Conservation (phyloP, 2,113 vertebrate genomes). For the Chloropsis hardwickii region DNA sequence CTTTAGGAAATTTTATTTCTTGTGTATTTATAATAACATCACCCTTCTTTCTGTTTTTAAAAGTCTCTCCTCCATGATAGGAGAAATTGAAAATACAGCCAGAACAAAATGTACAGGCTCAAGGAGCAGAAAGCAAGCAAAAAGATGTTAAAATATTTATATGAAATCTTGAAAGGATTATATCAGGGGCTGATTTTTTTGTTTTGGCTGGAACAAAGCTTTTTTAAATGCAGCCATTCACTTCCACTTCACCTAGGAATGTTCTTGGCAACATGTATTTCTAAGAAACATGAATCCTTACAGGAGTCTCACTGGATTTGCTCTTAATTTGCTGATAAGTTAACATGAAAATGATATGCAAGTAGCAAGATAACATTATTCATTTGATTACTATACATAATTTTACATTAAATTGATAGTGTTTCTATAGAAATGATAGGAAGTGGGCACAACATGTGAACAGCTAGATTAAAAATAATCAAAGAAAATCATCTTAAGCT, state of each 20-base stretch:
- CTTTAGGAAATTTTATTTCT: neutral
- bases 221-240: neutral
- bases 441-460: neutral
- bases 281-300: neutral
- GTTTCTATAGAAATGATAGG: neutral
- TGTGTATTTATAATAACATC: neutral
- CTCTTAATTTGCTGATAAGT: neutral
- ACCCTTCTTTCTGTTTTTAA: neutral
- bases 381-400: neutral
- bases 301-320: neutral
- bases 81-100: neutral
- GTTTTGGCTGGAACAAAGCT: neutral
- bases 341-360: neutral
- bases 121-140: neutral
- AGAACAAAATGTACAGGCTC: neutral
- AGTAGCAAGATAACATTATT: neutral
- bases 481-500: neutral
- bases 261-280: neutral
- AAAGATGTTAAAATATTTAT: neutral
- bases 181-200: neutral
- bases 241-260: neutral
- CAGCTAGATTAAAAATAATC: neutral
- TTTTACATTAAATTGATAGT: neutral
- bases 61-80: neutral
- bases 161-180: neutral